A percentile compares a stretch with the other conserved stretches of the same genome.
phyloP scores from a whole-genome alignment of 1,140 invertebrate species.

The Ceratina calcarata region DNA sequence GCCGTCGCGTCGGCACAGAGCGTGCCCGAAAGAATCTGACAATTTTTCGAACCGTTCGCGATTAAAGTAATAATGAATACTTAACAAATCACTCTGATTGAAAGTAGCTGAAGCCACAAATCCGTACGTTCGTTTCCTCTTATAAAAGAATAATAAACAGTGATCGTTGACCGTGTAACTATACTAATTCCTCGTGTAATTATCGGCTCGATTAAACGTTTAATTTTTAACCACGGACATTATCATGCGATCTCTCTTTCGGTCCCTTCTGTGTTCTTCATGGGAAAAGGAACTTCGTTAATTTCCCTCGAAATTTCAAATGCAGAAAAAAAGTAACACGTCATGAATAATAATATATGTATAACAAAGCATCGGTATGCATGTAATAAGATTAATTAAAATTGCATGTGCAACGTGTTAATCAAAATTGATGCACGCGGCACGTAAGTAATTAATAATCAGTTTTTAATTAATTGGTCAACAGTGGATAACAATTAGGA shows the following conservation, averaged over 20 bases:
- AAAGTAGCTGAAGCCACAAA: slow-evolving; percentile 55
- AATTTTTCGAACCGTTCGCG: slow-evolving; percentile 53
- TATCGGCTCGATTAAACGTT: slow-evolving; percentile 64
- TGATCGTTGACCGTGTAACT: slow-evolving; percentile 46
- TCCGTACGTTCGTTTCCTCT: slow-evolving; percentile 69
- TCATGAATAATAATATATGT: no score
- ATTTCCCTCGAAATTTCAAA: background rate
- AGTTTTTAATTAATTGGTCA: slow-evolving; percentile 16
- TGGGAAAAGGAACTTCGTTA: no score
- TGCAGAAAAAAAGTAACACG: background rate
- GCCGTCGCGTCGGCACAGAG: background rate
- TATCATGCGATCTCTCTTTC: no score
- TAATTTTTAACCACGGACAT: slow-evolving; percentile 24
- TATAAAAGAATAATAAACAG: slow-evolving; percentile 75
- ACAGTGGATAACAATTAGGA: slow-evolving; percentile 4
- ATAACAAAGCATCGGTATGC: background rate
- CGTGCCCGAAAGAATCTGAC: slow-evolving; percentile 34
- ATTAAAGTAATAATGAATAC: slow-evolving; percentile 77
- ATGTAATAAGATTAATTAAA: slow-evolving; percentile 21
- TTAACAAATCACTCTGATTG: slow-evolving; percentile 74
- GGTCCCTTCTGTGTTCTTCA: no score
- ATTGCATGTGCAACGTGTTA: slow-evolving; percentile 10
- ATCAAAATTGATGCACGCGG: slow-evolving; percentile 15
- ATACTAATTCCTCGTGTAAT: slow-evolving; percentile 59
- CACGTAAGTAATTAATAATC: slow-evolving; percentile 15